Conservation (phyloP, 2,797 vertebrate genomes). For the Urosaurus nigricauda region DNA sequence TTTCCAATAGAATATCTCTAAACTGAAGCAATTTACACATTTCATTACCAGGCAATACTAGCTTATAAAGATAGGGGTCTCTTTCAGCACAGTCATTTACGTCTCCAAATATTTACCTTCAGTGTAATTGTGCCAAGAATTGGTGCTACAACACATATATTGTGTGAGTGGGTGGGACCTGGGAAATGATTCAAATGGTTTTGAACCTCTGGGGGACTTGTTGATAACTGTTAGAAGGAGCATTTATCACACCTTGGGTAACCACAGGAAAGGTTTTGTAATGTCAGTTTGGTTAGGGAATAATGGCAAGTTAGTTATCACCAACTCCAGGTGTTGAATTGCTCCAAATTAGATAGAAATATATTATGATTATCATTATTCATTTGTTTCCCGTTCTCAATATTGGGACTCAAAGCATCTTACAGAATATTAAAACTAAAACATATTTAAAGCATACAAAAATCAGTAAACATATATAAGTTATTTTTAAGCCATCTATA, state of each 20-base stretch:
- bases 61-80: constrained; percentile 60
- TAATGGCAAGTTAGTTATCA: constrained; percentile 49
- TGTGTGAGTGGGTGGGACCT: constrained; percentile 50
- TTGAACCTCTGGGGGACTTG: neutral
- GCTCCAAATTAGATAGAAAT: constrained; percentile 20
- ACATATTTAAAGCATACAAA: too few species aligned
- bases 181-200: constrained; percentile 35
- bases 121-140: constrained; percentile 42
- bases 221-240: constrained; percentile 40
- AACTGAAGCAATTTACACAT: constrained; percentile 55
- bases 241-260: constrained; percentile 48
- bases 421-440: too few species aligned
- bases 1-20: constrained; percentile 43
- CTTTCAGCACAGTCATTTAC: constrained; percentile 57
- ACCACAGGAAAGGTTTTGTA: constrained; percentile 42
- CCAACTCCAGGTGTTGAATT: constrained; percentile 21
- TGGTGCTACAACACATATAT: constrained; percentile 38
- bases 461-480: too few species aligned
- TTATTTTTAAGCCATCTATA: too few species aligned
- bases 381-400: too few species aligned
- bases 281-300: constrained; percentile 30
- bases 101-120: constrained; percentile 70
- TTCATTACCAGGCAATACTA: constrained; percentile 51
- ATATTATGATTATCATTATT: too few species aligned
- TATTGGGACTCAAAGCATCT: too few species aligned